Conservation (phyloP, 2,113 vertebrate species). For the Merops nubicus region DNA sequence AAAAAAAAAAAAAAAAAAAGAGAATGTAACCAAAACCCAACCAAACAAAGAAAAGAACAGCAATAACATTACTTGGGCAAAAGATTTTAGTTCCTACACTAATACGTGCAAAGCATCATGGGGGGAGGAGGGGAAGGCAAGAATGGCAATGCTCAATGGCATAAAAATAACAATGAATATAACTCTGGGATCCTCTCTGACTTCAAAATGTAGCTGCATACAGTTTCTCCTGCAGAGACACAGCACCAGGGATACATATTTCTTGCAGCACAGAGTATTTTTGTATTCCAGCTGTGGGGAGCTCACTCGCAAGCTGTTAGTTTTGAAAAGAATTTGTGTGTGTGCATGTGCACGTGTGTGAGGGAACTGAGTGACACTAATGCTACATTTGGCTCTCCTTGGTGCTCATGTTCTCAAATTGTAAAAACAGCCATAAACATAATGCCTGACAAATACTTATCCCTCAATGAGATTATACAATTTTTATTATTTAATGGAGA, state of each 20-base stretch:
- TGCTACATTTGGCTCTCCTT: not conserved
- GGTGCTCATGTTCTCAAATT: not conserved
- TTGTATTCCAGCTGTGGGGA: not conserved
- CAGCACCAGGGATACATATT: not conserved
- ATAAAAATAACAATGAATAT: not conserved
- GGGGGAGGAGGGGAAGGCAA: not conserved
- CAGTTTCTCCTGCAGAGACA: not conserved
- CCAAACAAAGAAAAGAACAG: not conserved
- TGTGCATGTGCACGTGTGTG: no score
- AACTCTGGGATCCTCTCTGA: not conserved
- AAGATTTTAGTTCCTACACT: not conserved
- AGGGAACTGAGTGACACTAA: not conserved
- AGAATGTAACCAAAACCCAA: not conserved
- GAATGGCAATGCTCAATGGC: not conserved
- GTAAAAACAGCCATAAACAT: not conserved
- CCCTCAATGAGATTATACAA: not conserved
- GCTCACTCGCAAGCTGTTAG: not conserved
- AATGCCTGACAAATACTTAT: not conserved
- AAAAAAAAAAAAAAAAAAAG: not conserved
- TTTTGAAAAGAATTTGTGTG: not conserved
- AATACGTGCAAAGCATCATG: not conserved
- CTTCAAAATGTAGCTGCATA: not conserved
- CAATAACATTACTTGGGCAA: not conserved
- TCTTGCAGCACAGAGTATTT: not conserved
- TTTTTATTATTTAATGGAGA: not conserved